Percentiles rank a stretch among this genome's conserved stretches.
Conservation (phyloP, 1,140 invertebrate species). For the Glossosoma conforme region DNA sequence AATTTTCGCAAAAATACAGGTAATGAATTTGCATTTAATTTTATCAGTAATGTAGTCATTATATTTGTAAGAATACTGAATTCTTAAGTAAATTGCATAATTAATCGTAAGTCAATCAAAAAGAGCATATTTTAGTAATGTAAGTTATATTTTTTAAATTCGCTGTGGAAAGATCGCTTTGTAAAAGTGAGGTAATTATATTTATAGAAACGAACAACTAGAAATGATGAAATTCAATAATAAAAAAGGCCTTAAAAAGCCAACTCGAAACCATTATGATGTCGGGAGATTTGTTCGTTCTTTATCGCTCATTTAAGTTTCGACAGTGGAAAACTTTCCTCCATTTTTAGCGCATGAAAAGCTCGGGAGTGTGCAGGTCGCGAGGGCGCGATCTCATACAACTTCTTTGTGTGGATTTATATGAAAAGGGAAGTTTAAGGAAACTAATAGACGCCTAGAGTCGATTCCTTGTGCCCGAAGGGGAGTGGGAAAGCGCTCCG, state of each 20-base stretch:
- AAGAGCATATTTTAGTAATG: too few species aligned
- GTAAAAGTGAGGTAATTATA: too few species aligned
- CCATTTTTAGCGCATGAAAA: constrained; percentile 27
- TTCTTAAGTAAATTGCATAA: too few species aligned
- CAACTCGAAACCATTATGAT: constrained; percentile 10
- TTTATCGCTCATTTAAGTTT: constrained; percentile 32
- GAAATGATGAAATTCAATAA: neutral
- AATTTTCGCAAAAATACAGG: too few species aligned
- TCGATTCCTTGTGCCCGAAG: constrained; percentile 9
- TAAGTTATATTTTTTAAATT: too few species aligned
- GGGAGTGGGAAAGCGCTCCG: too few species aligned
- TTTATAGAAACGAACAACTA: too few species aligned
- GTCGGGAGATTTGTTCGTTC: constrained; percentile 25
- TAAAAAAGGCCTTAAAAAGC: neutral
- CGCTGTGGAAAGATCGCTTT: too few species aligned
- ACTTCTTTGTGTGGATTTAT: constrained; percentile 30
- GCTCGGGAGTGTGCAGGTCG: constrained; percentile 4
- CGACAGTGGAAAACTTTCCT: constrained; percentile 17
- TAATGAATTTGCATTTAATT: too few species aligned
- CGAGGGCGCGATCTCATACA: constrained; percentile 11
- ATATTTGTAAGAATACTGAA: too few species aligned
- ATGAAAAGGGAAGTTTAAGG: constrained; percentile 28
- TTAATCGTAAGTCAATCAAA: too few species aligned
- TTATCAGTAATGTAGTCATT: too few species aligned
- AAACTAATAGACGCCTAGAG: constrained; percentile 28